Evolutionary conservation across 1,140 invertebrate species (phyloP).

Genomic region (Platorchestia sp.): DNA sequence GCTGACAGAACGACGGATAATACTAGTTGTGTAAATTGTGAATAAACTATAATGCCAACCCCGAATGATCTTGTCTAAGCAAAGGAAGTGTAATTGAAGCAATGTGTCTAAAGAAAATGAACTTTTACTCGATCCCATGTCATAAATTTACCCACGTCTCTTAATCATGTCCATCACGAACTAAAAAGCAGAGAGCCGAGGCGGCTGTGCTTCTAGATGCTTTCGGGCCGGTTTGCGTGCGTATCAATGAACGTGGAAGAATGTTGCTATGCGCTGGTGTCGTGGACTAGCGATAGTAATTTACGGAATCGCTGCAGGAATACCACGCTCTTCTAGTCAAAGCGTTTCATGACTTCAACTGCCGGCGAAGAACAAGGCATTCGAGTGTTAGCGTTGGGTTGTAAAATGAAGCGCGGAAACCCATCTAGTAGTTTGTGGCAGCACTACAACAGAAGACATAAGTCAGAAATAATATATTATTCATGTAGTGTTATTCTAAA

Average conservation of each 20-base stretch:
- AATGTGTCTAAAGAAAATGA: background rate
- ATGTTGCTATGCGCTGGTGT: conserved; percentile 26
- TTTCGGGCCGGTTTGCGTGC: conserved; percentile 38
- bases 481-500: background rate
- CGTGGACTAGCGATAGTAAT: conserved; percentile 21
- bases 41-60: no score
- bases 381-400: background rate
- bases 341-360: background rate
- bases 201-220: background rate
- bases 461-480: background rate
- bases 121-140: background rate
- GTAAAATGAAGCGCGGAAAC: background rate
- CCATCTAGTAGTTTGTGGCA: background rate
- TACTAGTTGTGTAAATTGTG: no score
- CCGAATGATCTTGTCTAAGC: background rate
- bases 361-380: background rate
- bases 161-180: background rate
- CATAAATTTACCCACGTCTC: background rate
- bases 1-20: no score
- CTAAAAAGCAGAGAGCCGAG: conserved; percentile 7
- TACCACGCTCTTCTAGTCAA: background rate
- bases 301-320: conserved; percentile 9
- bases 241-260: conserved; percentile 53
- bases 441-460: background rate
- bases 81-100: background rate